Base-by-base conservation (phyloP, 30 jellyfish, hydroid and myxozoan species). In the Pseudorhiza aurosa region DNA sequence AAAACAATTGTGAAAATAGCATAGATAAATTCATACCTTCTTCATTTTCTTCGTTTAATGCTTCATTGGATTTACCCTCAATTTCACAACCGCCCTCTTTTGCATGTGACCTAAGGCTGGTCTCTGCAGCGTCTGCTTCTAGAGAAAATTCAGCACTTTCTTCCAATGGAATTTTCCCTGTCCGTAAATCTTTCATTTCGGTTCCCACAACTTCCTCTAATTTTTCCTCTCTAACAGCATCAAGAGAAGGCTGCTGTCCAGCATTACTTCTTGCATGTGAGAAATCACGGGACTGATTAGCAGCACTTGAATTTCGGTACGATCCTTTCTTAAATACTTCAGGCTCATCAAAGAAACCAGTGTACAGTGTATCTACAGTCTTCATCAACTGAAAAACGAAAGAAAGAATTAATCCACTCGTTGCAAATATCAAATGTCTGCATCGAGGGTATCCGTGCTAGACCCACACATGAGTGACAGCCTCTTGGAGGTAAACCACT, bases 301-400 rank as follows among this genome's bases (percentile, higher is more conserved):
- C 4, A 53, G 19, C 35, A 1, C 22, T 53, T 1, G 19, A 5
- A 5, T 17, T 2, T 22, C 67, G 19, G 22, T 33, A 6, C 8
- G 67, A 21, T 1, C 21, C 12, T 55, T 40, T 57, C 40, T 58
- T 45, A 45, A 42, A 36, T 6, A 47, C 68, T 10, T 46, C 72
- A 31, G 86, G 86, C 51, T 72, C 86, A 33, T 80, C 84, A 21
- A 80, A 37, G 32, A 80, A 80, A 2, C 85, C 91, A 64, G 51
- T 77, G 28, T 80, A 84, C 26, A 80, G 50, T 8, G 91, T 80
- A 10, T 65, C 82, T 2, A 80, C 91, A 24, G 81, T 59, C 57
- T 80, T 60, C 91, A 80, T 80, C 58, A 80, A 39, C 91, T 80
- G 19, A 32, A 18, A 47, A 60, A 35, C 0, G 36, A n/a, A 45